Evolutionary conservation across 2,113 vertebrate species (phyloP).

Genomic region (Rhynchomys soricoides): DNA sequence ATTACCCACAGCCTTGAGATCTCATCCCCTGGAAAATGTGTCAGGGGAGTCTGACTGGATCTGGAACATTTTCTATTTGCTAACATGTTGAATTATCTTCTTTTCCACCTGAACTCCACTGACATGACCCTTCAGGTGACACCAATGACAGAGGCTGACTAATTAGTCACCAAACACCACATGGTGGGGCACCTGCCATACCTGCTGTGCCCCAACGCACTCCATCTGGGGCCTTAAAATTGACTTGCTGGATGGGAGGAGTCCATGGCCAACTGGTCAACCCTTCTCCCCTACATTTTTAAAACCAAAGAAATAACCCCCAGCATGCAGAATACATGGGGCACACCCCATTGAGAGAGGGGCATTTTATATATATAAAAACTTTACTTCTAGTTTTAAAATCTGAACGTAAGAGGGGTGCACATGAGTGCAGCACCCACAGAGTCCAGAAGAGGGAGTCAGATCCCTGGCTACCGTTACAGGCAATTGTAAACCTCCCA

Average conservation of each 20-base stretch:
- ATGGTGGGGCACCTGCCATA: not conserved
- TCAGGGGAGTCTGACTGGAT: not conserved
- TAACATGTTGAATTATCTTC: constrained; percentile 46
- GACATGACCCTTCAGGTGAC: not conserved
- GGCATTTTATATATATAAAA: not conserved
- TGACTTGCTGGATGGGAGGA: not conserved
- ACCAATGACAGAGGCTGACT: not conserved
- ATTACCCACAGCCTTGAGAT: not conserved
- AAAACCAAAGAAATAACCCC: not conserved
- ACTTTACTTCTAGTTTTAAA: not conserved
- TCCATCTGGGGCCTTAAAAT: not conserved
- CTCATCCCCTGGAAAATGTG: not conserved
- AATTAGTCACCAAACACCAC: not conserved
- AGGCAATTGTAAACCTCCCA: not conserved
- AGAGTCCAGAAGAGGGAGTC: not conserved
- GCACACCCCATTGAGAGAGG: not conserved
- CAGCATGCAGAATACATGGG: not conserved
- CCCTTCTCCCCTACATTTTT: not conserved
- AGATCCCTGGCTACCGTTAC: not conserved
- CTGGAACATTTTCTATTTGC: not conserved
- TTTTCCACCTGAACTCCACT: not conserved
- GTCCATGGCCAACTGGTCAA: not conserved
- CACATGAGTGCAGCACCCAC: not conserved
- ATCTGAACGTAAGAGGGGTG: not conserved
- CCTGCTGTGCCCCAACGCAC: not conserved